phyloP scores from a whole-genome alignment of 1,140 invertebrate genomes.

The Drosophila takahashii region DNA sequence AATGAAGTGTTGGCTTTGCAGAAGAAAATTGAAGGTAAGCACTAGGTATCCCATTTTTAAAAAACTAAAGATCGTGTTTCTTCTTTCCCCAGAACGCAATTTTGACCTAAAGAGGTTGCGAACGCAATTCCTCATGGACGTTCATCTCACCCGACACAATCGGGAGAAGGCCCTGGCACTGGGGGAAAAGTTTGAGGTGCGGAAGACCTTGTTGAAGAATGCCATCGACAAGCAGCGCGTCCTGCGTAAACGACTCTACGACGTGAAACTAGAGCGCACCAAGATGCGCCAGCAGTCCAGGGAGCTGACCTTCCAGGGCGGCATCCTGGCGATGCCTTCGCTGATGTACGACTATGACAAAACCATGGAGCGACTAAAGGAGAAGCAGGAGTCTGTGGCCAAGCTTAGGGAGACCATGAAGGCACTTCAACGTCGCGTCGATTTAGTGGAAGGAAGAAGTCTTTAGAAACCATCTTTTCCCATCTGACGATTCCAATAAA shows the following conservation, averaged over 20 bases:
- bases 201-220: rapidly evolving
- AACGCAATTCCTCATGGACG: constrained; percentile 31
- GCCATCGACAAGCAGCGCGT: background rate
- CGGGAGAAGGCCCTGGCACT: constrained; percentile 54
- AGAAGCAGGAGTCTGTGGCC: background rate
- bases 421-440: constrained; percentile 19
- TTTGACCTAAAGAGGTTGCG: constrained; percentile 49
- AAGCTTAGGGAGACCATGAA: constrained; percentile 39
- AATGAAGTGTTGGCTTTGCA: constrained; percentile 50
- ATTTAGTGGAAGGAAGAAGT: constrained; percentile 1
- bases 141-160: constrained; percentile 59
- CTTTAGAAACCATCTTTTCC: background rate
- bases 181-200: background rate
- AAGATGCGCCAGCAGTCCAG: constrained; percentile 24
- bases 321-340: constrained; percentile 65
- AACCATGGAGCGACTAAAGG: constrained; percentile 35
- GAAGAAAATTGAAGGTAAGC: constrained; percentile 74
- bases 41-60: rapidly evolving
- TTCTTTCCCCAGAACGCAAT: constrained; percentile 49
- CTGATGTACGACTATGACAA: constrained; percentile 72
- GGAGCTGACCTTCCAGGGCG: constrained; percentile 52
- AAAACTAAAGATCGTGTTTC: no score
- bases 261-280: constrained; percentile 29
- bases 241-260: constrained; percentile 18
- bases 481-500: background rate